Percentiles rank a stretch among this genome's conserved stretches.
Conservation (phyloP, 2,113 vertebrate genomes). For the Ancistrus triradiatus region DNA sequence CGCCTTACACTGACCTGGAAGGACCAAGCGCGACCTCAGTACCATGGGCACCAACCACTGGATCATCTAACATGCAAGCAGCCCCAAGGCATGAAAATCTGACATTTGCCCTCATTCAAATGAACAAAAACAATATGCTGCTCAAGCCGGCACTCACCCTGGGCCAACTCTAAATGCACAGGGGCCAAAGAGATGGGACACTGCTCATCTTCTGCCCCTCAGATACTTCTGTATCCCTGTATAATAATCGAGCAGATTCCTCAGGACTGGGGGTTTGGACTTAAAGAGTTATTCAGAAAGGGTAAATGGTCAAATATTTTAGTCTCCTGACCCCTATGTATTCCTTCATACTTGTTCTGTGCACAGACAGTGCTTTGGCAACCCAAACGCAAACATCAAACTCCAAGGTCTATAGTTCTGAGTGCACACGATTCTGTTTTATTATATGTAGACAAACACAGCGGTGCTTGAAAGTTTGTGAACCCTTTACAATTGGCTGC, state of each 20-base stretch:
- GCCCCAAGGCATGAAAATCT: slow-evolving; percentile 77
- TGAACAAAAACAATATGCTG: slow-evolving; percentile 95
- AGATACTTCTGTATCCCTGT: slow-evolving; percentile 5
- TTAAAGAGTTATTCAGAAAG: slow-evolving; percentile 3
- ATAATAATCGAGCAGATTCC: slow-evolving; percentile 13
- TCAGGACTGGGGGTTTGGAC: slow-evolving; percentile 1
- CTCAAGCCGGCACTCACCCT: slow-evolving; percentile 70
- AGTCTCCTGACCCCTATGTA: not conserved
- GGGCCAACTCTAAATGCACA: slow-evolving; percentile 67
- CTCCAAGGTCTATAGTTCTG: no score
- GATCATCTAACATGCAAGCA: slow-evolving; percentile 81
- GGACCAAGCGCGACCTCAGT: slow-evolving; percentile 76
- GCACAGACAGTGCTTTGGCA: no score
- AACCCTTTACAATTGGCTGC: no score
- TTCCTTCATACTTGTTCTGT: slow-evolving; percentile 1
- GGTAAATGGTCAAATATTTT: slow-evolving; percentile 11
- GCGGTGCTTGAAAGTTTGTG: no score
- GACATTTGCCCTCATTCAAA: slow-evolving; percentile 91
- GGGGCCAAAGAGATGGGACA: slow-evolving; percentile 20
- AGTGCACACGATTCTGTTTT: no score
- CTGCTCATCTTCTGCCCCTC: not conserved
- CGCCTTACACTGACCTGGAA: slow-evolving; percentile 81
- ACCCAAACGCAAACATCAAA: no score
- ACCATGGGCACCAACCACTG: slow-evolving; percentile 82
- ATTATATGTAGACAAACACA: no score